These are phyloP conservation scores for Gastracanthus pulcherrimus DNA, from an alignment of 2,888 invertebrate genomes.

Conservation along the genomic window DNA sequence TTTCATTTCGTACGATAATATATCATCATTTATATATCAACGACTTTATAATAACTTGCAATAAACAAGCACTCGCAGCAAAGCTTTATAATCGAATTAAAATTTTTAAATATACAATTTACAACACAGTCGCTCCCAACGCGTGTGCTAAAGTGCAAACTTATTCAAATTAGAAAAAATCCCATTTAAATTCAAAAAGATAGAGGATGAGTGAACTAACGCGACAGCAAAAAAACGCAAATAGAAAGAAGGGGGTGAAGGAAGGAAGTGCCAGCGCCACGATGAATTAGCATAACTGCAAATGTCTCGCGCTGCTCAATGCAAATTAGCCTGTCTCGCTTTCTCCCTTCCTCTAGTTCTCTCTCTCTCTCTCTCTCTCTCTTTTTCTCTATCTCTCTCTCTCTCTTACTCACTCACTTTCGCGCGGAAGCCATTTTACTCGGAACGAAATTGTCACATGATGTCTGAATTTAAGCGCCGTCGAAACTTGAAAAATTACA, in stretches of 20 bases:
- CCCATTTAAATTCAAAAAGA: constrained; percentile 38
- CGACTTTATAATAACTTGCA: too few species aligned
- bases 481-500: constrained; percentile 46
- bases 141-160: constrained; percentile 10
- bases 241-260: neutral
- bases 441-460: constrained; percentile 38
- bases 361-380: too few species aligned
- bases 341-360: too few species aligned
- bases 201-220: too few species aligned
- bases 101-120: too few species aligned
- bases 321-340: constrained; percentile 36
- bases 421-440: constrained; percentile 26
- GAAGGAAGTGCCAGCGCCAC: constrained; percentile 24
- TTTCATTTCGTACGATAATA: too few species aligned
- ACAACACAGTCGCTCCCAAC: neutral
- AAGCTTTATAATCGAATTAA: too few species aligned
- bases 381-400: too few species aligned
- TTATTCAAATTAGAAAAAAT: constrained; percentile 36
- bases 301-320: constrained; percentile 50
- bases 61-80: too few species aligned
- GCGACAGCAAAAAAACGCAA: too few species aligned
- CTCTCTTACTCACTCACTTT: too few species aligned
- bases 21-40: too few species aligned
- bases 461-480: constrained; percentile 20
- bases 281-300: constrained; percentile 54